Evolutionary conservation across 1,140 invertebrate species (phyloP).

Genomic region (Pogonognathellus flavescens): DNA sequence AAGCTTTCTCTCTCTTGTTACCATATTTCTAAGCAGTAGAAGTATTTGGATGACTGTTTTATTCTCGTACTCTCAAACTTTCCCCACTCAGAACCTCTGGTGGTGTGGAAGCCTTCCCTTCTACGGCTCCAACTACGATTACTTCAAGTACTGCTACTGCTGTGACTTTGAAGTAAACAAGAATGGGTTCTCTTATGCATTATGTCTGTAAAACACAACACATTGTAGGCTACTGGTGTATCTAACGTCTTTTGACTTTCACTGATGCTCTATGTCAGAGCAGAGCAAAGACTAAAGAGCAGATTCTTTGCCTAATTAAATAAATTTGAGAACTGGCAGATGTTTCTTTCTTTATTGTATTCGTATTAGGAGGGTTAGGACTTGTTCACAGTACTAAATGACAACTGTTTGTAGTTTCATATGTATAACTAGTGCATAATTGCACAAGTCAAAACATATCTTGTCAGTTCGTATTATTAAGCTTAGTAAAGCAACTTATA

Average conservation of each 20-base stretch:
- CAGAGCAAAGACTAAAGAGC: background rate
- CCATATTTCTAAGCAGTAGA: too few species aligned
- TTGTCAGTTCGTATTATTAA: slow-evolving; percentile 18
- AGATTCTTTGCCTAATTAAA: slow-evolving; percentile 37
- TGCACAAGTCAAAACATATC: background rate
- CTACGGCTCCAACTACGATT: too few species aligned
- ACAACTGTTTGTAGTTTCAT: background rate
- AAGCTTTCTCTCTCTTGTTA: background rate
- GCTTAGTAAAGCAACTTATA: too few species aligned
- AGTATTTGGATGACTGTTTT: too few species aligned
- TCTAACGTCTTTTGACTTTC: too few species aligned
- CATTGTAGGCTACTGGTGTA: too few species aligned
- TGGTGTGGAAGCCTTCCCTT: too few species aligned
- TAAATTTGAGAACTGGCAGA: slow-evolving; percentile 26
- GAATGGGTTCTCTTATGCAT: background rate
- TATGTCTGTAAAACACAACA: too few species aligned
- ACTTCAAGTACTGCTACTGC: too few species aligned
- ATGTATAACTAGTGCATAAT: background rate
- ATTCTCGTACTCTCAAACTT: too few species aligned
- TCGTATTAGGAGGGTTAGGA: background rate
- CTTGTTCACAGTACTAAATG: background rate
- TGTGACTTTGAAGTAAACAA: slow-evolving; percentile 20
- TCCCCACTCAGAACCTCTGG: too few species aligned
- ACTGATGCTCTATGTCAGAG: too few species aligned
- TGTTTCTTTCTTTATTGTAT: slow-evolving; percentile 30